A percentile compares a stretch with the other conserved stretches of the same genome.
Evolutionary conservation across 1,140 invertebrate species (phyloP).

Genomic region (Amyelois transitella): DNA sequence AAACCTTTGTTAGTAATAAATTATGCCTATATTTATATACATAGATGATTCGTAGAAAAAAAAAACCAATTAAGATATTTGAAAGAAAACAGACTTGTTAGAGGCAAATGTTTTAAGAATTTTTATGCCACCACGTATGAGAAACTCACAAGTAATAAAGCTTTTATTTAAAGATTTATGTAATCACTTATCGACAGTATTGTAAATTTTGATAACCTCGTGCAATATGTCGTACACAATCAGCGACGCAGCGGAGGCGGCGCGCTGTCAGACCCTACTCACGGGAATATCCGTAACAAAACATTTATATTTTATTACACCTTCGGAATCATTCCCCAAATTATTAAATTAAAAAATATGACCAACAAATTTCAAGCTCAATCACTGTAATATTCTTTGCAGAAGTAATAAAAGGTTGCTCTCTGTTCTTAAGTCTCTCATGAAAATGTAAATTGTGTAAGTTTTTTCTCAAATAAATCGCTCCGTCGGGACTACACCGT

Average conservation of each 20-base stretch:
- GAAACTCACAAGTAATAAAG: neutral
- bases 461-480: conserved; percentile 17
- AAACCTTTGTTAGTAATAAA: neutral
- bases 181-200: conserved; percentile 5
- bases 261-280: conserved; percentile 37
- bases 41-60: neutral
- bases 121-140: too few relatives aligned
- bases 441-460: conserved; percentile 19
- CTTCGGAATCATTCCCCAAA: conserved; percentile 9
- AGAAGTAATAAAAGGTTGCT: too few relatives aligned
- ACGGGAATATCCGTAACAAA: conserved; percentile 27
- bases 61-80: neutral
- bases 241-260: conserved; percentile 20
- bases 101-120: too few relatives aligned
- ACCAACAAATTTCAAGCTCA: too few relatives aligned
- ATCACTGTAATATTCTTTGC: too few relatives aligned
- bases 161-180: neutral
- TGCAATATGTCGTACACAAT: conserved; percentile 19
- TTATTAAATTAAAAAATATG: conserved; percentile 24
- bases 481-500: conserved; percentile 10
- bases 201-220: conserved; percentile 26
- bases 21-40: too few relatives aligned
- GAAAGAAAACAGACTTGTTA: too few relatives aligned
- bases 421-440: conserved; percentile 8
- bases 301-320: conserved; percentile 33